Percentiles rank a stretch among this genome's conserved stretches.
phyloP scores from a whole-genome alignment of 2,888 invertebrate genomes.

The Myopa testacea region DNA sequence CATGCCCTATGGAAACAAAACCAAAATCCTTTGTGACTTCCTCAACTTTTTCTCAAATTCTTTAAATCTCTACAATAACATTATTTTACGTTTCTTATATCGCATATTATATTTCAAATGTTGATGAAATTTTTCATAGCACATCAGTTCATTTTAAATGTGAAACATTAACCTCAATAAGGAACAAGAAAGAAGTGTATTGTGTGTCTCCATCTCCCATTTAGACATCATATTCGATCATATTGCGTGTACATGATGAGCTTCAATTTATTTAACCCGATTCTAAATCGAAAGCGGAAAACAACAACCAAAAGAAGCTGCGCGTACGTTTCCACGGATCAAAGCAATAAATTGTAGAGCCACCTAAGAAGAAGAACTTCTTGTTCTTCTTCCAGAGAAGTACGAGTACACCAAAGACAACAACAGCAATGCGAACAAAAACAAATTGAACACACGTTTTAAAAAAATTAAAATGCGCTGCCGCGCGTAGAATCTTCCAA shows the following conservation, averaged over 20 bases:
- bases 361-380: not conserved
- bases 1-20: no score
- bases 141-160: no score
- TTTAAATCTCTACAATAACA: no score
- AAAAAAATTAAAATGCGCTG: conserved; percentile 27
- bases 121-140: no score
- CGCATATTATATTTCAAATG: no score
- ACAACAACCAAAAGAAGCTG: not conserved
- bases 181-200: conserved; percentile 3
- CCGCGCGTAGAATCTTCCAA: conserved; percentile 24
- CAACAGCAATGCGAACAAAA: not conserved
- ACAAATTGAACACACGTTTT: conserved; percentile 3
- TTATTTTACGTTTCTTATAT: no score
- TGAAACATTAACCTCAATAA: not conserved
- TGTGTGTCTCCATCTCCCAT: not conserved
- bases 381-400: not conserved
- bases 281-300: conserved; percentile 7
- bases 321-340: not conserved
- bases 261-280: conserved; percentile 22
- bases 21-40: no score
- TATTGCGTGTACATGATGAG: conserved; percentile 17
- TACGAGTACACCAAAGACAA: conserved; percentile 10
- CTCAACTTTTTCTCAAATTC: no score
- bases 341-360: conserved; percentile 24
- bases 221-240: conserved; percentile 26